These are phyloP conservation scores for Spodoptera litura DNA, from an alignment of 1,140 invertebrate genomes.

Conservation along the genomic window DNA sequence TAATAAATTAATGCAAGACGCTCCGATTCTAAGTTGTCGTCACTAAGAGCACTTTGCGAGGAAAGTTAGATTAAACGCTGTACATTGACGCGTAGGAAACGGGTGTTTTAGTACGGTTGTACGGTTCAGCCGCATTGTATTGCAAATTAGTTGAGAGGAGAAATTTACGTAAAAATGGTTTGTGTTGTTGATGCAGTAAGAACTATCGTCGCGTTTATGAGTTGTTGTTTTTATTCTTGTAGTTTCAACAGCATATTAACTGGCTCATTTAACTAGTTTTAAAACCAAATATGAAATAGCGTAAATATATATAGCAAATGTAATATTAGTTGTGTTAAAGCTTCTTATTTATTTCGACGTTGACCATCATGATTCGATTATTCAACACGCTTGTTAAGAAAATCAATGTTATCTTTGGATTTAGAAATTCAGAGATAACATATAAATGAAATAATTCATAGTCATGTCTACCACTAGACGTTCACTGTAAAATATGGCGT, in stretches of 20 bases:
- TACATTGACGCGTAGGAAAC: conserved; percentile 71
- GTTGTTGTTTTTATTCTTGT: background rate
- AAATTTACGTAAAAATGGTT: conserved; percentile 52
- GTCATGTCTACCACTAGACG: too few species aligned
- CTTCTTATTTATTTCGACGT: too few species aligned
- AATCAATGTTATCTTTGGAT: too few species aligned
- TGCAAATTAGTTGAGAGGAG: conserved; percentile 67
- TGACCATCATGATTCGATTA: too few species aligned
- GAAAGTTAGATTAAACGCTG: conserved; percentile 81
- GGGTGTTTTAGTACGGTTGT: conserved; percentile 62
- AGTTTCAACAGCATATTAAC: background rate
- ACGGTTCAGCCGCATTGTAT: conserved; percentile 67
- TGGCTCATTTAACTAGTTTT: too few species aligned
- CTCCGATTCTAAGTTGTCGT: conserved; percentile 63
- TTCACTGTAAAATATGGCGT: too few species aligned
- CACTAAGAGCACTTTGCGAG: conserved; percentile 69
- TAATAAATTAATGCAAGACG: conserved; percentile 76
- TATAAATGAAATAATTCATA: too few species aligned
- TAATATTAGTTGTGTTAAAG: too few species aligned
- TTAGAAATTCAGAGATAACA: too few species aligned
- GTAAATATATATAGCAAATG: too few species aligned
- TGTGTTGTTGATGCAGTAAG: conserved; percentile 7
- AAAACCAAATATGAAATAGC: too few species aligned
- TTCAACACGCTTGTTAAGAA: too few species aligned
- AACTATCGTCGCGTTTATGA: background rate